Evolutionary conservation across 2,888 invertebrate genomes (phyloP).

Genomic region (Sphecodes monilicornis): DNA sequence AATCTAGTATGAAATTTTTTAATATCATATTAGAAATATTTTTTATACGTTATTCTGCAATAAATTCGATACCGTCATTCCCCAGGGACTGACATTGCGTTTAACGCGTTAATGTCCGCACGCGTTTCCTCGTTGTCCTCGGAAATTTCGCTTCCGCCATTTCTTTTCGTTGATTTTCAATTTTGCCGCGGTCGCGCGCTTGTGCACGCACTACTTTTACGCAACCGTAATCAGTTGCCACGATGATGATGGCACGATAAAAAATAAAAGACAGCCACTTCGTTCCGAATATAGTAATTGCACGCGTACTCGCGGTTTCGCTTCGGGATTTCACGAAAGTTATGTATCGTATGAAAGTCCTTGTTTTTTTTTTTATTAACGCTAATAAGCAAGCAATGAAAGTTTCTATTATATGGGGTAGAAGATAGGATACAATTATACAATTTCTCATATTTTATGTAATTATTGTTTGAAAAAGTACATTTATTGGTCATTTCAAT

Average conservation of each 20-base stretch:
- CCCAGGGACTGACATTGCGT: no score
- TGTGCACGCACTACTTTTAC: not conserved
- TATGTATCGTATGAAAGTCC: not conserved
- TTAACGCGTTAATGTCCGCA: conserved; percentile 2
- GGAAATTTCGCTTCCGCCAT: not conserved
- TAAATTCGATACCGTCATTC: no score
- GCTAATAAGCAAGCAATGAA: not conserved
- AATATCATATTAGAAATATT: no score
- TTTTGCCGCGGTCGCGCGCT: not conserved
- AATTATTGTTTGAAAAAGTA: no score
- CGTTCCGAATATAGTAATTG: not conserved
- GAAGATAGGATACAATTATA: not conserved
- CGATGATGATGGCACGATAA: not conserved
- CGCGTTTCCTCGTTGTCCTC: not conserved
- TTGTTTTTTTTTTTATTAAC: not conserved
- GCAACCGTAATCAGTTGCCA: not conserved
- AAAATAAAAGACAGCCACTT: not conserved
- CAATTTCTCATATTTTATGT: no score
- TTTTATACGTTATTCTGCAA: no score
- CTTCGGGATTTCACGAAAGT: not conserved
- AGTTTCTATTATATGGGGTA: not conserved
- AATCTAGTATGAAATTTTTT: no score
- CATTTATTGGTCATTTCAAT: no score
- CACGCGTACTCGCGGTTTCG: not conserved
- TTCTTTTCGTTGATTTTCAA: not conserved